Conservation (phyloP, 2,113 vertebrate species). For the Scytalopus superciliaris region DNA sequence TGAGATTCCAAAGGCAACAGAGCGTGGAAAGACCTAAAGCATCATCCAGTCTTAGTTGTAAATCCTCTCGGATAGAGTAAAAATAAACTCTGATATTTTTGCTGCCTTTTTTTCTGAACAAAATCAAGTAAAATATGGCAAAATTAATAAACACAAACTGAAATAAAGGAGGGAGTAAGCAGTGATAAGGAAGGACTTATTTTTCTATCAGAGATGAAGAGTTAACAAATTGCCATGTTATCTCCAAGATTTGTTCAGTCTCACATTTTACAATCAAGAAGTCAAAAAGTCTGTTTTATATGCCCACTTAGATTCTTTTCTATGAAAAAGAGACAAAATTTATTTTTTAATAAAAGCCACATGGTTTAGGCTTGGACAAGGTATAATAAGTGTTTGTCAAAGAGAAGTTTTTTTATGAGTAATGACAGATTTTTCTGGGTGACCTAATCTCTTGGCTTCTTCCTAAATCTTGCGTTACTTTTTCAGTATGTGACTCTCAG, state of each 20-base stretch:
- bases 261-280: not conserved
- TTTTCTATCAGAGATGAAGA: not conserved
- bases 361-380: not conserved
- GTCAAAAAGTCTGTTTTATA: not conserved
- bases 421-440: not conserved
- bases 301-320: not conserved
- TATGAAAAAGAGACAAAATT: not conserved
- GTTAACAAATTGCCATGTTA: not conserved
- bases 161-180: not conserved
- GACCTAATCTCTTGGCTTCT: conserved; percentile 7
- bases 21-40: conserved; percentile 58
- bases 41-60: conserved; percentile 25
- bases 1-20: conserved; percentile 62
- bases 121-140: not conserved
- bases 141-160: not conserved
- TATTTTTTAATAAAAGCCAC: not conserved
- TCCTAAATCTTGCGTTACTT: not conserved
- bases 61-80: conserved; percentile 30
- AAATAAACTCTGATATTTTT: conserved; percentile 11
- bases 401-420: not conserved
- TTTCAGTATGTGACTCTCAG: conserved; percentile 11
- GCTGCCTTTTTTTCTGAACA: not conserved
- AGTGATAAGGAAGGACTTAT: not conserved
- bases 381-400: not conserved
- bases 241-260: not conserved